A percentile compares a stretch with the other conserved stretches of the same genome.
These are phyloP conservation scores for Gymnocephalus cernua DNA, from an alignment of 2,113 vertebrate species.

Conservation along the genomic window DNA sequence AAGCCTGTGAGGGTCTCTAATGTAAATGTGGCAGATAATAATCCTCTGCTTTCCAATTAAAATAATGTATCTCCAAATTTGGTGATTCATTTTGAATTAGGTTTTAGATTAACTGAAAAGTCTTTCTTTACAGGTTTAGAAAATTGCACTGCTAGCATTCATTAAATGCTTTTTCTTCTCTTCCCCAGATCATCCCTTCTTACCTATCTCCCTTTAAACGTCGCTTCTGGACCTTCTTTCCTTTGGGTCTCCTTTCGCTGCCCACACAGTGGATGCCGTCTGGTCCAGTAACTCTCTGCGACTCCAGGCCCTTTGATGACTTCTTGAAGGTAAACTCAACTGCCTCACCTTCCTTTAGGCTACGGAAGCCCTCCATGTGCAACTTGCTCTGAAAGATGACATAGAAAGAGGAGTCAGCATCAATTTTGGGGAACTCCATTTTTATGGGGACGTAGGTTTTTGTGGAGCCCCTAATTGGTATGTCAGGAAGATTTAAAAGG, in stretches of 20 bases:
- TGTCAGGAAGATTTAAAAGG: neutral
- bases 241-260: slow-evolving; percentile 94
- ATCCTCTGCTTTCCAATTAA: neutral
- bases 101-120: neutral
- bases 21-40: neutral
- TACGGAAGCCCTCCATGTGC: slow-evolving; percentile 99
- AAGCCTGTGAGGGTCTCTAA: neutral
- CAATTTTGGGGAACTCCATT: neutral
- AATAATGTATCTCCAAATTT: neutral
- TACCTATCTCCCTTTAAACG: slow-evolving; percentile 96
- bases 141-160: neutral
- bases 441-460: accelerated
- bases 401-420: neutral
- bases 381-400: slow-evolving; percentile 91
- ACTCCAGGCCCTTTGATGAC: slow-evolving; percentile 95
- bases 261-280: slow-evolving; percentile 93
- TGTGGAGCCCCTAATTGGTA: neutral
- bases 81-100: neutral
- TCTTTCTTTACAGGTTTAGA: neutral
- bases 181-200: slow-evolving; percentile 6
- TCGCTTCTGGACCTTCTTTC: slow-evolving; percentile 94
- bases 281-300: slow-evolving; percentile 92
- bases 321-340: slow-evolving; percentile 98
- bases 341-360: slow-evolving; percentile 95
- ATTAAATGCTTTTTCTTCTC: neutral